These are phyloP conservation scores for Globia sparganii DNA, from an alignment of 2,888 invertebrate species.

Conservation along the genomic window DNA sequence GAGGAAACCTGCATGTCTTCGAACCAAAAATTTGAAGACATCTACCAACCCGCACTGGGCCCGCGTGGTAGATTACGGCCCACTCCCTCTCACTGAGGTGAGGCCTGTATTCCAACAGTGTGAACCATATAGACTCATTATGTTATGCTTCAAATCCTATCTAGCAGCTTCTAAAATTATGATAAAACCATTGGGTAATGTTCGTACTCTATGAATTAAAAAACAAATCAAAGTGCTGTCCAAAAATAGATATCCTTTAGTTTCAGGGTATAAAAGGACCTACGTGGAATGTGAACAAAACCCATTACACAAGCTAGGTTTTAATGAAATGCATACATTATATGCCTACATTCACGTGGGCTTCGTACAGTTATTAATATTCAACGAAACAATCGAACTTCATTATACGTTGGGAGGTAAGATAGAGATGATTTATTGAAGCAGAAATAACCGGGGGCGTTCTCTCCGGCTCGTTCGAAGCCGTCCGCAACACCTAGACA, in stretches of 20 bases:
- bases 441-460: constrained; percentile 62
- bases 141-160: too few relatives aligned
- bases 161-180: neutral
- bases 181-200: neutral
- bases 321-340: constrained; percentile 9
- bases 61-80: too few relatives aligned
- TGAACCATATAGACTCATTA: too few relatives aligned
- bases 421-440: constrained; percentile 60
- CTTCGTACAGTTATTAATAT: constrained; percentile 54
- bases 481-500: constrained; percentile 65
- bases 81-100: too few relatives aligned
- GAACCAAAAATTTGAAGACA: too few relatives aligned
- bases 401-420: constrained; percentile 53
- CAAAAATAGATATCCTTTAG: constrained; percentile 1
- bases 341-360: constrained; percentile 15
- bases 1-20: too few relatives aligned
- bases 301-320: neutral
- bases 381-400: constrained; percentile 64
- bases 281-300: constrained; percentile 13
- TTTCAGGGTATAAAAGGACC: neutral
- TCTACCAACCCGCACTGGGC: too few relatives aligned
- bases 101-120: too few relatives aligned
- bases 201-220: neutral
- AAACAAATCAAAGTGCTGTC: neutral
- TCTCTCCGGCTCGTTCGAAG: constrained; percentile 35